Percentiles rank a stretch among this genome's conserved stretches.
These are phyloP conservation scores for Luidia sarsii DNA, from an alignment of 53 echinoderm and acorn worm genomes.

Conservation along the genomic window DNA sequence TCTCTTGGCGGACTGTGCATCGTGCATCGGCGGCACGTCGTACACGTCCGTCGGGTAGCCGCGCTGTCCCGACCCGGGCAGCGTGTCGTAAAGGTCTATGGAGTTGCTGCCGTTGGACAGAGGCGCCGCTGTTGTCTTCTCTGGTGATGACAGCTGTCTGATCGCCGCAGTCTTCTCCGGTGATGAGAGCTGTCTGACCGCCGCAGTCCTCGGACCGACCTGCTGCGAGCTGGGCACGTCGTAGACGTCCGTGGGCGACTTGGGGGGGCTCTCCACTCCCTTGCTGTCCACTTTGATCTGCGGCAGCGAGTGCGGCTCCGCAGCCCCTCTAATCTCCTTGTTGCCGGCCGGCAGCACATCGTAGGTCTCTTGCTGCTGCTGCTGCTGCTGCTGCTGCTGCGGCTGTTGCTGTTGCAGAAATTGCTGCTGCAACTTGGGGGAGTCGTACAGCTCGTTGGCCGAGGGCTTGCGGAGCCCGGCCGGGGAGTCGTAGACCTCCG, in stretches of 20 bases:
- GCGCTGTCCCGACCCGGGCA: conserved; percentile 53
- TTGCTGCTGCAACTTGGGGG: conserved; percentile 33
- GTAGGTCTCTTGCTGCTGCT: conserved; percentile 92
- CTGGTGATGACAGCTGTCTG: not conserved
- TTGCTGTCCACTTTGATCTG: conserved; percentile 25
- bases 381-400: not conserved
- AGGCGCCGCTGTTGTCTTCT: not conserved
- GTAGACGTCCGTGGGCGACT: conserved; percentile 68
- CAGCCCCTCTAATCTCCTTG: conserved; percentile 24
- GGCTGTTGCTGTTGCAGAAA: conserved; percentile 45
- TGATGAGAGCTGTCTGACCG: not conserved
- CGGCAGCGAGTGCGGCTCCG: conserved; percentile 48
- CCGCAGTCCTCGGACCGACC: conserved; percentile 21
- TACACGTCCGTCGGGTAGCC: conserved; percentile 71
- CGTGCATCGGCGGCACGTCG: conserved; percentile 70
- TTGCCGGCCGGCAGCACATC: conserved; percentile 77
- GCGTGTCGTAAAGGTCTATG: conserved; percentile 68
- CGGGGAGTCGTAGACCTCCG: conserved; percentile 28
- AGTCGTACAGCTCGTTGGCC: conserved; percentile 43
- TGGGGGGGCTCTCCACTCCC: conserved; percentile 27
- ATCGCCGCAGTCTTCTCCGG: not conserved
- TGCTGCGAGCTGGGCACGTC: conserved; percentile 69
- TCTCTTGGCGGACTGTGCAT: conserved; percentile 18
- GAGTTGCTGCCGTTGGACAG: conserved; percentile 37
- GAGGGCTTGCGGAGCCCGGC: conserved; percentile 39